Conservation (phyloP, 2,888 invertebrate species). For the Polydrusus cervinus region DNA sequence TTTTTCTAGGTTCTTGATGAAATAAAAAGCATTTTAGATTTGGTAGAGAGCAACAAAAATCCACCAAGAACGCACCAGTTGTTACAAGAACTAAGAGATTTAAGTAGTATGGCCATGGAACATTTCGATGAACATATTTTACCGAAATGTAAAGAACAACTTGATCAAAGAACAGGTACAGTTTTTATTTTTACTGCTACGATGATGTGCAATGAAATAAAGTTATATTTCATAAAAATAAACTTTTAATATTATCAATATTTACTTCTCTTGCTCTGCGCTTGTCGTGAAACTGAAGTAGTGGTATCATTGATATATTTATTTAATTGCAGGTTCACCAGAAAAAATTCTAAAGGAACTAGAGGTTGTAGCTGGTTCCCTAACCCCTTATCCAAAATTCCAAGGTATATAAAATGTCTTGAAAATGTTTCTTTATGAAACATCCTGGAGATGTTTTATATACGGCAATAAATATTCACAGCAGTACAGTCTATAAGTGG, state of each 20-base stretch:
- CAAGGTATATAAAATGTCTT: constrained; percentile 46
- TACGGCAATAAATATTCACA: constrained; percentile 6
- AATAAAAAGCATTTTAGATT: constrained; percentile 81
- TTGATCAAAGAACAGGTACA: constrained; percentile 60
- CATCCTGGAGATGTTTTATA: constrained; percentile 6
- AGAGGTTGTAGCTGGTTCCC: constrained; percentile 44
- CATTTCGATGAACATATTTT: constrained; percentile 94
- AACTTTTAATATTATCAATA: too few relatives aligned
- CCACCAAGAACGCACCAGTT: constrained; percentile 84
- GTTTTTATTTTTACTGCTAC: not conserved
- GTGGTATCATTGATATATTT: constrained; percentile 9
- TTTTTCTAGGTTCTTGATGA: constrained; percentile 87
- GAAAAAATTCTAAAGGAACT: constrained; percentile 50
- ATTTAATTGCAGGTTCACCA: constrained; percentile 41
- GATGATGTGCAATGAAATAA: too few relatives aligned
- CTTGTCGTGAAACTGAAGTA: not conserved
- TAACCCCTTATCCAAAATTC: constrained; percentile 34
- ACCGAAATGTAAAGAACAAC: constrained; percentile 70
- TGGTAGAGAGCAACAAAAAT: constrained; percentile 79
- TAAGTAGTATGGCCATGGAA: constrained; percentile 96
- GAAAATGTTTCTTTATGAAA: not conserved
- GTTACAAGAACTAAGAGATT: constrained; percentile 90
- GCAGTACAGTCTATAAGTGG: too few relatives aligned
- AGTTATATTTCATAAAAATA: not conserved
- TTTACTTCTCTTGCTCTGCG: not conserved